Evolutionary conservation across 2,113 vertebrate genomes (phyloP).

Genomic region (Labeo catla): DNA sequence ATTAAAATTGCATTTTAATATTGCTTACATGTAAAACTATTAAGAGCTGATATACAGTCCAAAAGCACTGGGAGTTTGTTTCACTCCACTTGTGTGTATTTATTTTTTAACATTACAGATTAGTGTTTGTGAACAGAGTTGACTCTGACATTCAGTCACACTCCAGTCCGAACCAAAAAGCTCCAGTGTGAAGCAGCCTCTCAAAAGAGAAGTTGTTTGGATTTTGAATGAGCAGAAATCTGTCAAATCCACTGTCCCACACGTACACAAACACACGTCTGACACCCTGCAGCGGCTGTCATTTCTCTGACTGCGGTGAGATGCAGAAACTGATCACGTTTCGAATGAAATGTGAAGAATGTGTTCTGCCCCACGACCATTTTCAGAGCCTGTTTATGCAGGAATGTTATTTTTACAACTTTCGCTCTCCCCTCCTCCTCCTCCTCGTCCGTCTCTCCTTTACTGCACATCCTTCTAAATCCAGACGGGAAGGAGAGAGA

Average conservation of each 20-base stretch:
- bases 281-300: conserved; percentile 51
- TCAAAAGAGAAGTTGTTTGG: neutral
- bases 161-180: neutral
- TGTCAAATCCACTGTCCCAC: neutral
- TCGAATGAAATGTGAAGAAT: conserved; percentile 70
- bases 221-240: neutral
- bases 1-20: neutral
- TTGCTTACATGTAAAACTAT: neutral
- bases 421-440: conserved; percentile 37
- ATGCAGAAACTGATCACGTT: conserved; percentile 68
- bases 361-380: conserved; percentile 63
- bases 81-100: neutral
- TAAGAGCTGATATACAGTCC: neutral
- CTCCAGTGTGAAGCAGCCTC: neutral
- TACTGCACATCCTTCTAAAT: conserved; percentile 55
- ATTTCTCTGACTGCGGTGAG: conserved; percentile 45
- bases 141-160: neutral
- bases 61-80: neutral
- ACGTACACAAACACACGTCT: neutral
- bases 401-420: conserved; percentile 74
- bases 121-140: neutral
- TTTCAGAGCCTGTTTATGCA: conserved; percentile 73
- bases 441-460: conserved; percentile 17
- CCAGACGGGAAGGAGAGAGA: neutral
- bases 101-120: neutral